These are phyloP conservation scores for Brachionichthys hirsutus DNA, from an alignment of 2,113 vertebrate species.

Conservation along the genomic window DNA sequence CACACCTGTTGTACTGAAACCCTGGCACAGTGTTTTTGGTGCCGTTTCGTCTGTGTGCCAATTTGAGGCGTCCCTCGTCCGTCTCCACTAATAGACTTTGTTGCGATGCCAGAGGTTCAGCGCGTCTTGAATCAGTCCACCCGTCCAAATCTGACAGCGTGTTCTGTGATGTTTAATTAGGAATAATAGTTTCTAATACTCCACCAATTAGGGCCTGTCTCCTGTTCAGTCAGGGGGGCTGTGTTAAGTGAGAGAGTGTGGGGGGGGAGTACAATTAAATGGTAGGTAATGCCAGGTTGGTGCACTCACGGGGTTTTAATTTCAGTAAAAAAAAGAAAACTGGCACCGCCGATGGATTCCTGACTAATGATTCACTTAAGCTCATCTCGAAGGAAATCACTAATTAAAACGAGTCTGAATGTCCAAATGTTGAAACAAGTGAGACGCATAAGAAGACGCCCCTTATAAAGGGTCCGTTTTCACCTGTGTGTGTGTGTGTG, in stretches of 20 bases:
- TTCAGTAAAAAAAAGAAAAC: conserved; percentile 40
- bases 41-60: conserved; percentile 57
- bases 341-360: conserved; percentile 51
- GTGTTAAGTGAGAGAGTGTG: conserved; percentile 43
- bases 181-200: conserved; percentile 79
- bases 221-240: conserved; percentile 51
- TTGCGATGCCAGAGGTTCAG: conserved; percentile 74
- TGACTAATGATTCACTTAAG: conserved; percentile 58
- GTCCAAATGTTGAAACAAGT: conserved; percentile 41
- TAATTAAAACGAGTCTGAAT: conserved; percentile 52
- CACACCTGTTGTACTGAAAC: conserved; percentile 61
- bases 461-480: conserved; percentile 1
- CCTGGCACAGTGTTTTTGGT: conserved; percentile 58
- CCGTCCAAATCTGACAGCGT: conserved; percentile 68
- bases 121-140: conserved; percentile 69
- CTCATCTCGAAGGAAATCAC: conserved; percentile 50
- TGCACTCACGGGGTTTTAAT: conserved; percentile 37
- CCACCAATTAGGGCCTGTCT: conserved; percentile 67
- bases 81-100: conserved; percentile 71
- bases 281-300: conserved; percentile 60
- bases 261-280: conserved; percentile 27
- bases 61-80: conserved; percentile 65
- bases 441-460: conserved; percentile 3
- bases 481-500: background rate
- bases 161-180: conserved; percentile 80